These are phyloP conservation scores for Chaetodon trifasciatus DNA, from an alignment of 2,797 vertebrate species.

Conservation along the genomic window DNA sequence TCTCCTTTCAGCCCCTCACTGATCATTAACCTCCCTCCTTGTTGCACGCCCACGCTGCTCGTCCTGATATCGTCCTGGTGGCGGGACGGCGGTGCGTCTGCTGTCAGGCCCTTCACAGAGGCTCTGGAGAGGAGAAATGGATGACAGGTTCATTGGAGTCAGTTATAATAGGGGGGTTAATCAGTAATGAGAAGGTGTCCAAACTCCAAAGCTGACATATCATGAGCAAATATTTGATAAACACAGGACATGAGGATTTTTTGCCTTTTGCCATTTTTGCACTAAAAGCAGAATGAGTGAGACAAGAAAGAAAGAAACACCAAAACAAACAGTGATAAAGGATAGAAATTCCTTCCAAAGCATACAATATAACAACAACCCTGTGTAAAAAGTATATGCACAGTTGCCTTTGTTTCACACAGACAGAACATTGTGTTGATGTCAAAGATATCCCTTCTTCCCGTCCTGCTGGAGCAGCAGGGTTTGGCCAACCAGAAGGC, in stretches of 20 bases:
- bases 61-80: constrained; percentile 52
- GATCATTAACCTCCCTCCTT: constrained; percentile 79
- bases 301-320: neutral
- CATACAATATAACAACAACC: neutral
- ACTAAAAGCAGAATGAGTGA: neutral
- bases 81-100: constrained; percentile 41
- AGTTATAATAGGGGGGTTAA: constrained; percentile 6
- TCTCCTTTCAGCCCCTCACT: constrained; percentile 67
- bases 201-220: constrained; percentile 11
- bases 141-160: constrained; percentile 48
- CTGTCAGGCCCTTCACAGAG: constrained; percentile 67
- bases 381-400: neutral
- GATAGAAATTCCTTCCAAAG: neutral
- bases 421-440: constrained; percentile 47
- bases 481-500: constrained; percentile 81
- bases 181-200: constrained; percentile 18
- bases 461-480: constrained; percentile 51
- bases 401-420: constrained; percentile 36
- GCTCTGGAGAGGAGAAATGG: constrained; percentile 53
- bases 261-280: neutral
- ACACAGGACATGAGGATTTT: neutral
- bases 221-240: constrained; percentile 14
- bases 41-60: constrained; percentile 74
- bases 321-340: neutral
- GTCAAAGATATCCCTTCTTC: constrained; percentile 48